Evolutionary conservation across 2,113 vertebrate genomes (phyloP).

Genomic region (Platysternon megacephalum): DNA sequence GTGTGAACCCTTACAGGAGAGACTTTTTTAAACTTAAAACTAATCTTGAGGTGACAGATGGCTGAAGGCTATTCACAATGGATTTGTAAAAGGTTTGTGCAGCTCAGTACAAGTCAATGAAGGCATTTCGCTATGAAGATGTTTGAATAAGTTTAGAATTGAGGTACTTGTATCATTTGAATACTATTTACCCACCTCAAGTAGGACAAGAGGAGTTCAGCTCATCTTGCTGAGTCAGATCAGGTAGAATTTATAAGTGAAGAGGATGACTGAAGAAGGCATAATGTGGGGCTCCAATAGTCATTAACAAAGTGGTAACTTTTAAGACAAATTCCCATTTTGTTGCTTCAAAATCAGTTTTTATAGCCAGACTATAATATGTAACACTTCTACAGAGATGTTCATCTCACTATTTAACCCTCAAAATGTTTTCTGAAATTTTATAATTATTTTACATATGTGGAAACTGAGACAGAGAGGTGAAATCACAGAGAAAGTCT

Average conservation of each 20-base stretch:
- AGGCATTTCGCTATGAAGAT: accelerated
- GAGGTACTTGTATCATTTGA: not conserved
- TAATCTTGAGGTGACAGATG: not conserved
- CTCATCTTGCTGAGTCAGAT: not conserved
- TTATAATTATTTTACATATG: not conserved
- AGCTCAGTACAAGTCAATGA: not conserved
- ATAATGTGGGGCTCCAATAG: not conserved
- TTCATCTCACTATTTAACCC: not conserved
- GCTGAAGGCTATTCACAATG: not conserved
- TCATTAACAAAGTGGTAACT: not conserved
- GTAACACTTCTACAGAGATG: not conserved
- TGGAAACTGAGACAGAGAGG: not conserved
- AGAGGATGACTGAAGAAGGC: not conserved
- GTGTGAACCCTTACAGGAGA: not conserved
- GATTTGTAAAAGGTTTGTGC: not conserved
- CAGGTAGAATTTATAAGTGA: not conserved
- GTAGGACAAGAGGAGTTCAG: not conserved
- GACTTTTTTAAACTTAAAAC: not conserved
- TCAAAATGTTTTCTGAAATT: not conserved
- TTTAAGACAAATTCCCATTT: not conserved
- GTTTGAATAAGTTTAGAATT: not conserved
- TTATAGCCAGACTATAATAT: not conserved
- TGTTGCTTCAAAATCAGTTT: not conserved
- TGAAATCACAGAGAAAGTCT: not conserved
- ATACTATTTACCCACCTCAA: not conserved